Conservation (phyloP, 2,797 vertebrate species). For the Sylvilagus floridanus region DNA sequence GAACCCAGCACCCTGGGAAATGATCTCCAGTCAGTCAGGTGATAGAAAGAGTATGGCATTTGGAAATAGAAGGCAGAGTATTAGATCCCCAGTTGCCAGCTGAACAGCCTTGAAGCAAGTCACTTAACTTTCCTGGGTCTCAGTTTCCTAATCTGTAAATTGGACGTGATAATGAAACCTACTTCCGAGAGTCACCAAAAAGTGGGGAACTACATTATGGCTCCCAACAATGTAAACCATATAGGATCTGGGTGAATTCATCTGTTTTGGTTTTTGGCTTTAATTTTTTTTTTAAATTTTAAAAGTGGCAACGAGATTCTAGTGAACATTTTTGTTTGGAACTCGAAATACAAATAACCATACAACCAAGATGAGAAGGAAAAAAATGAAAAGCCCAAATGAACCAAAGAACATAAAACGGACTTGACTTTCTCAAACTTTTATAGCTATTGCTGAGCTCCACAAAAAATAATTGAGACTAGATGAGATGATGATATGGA, state of each 20-base stretch:
- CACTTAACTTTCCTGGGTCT: slow-evolving; percentile 18
- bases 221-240: not conserved
- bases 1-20: not conserved
- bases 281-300: not conserved
- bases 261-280: slow-evolving; percentile 20
- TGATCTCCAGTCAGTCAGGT: not conserved
- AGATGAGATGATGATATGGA: not conserved
- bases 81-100: not conserved
- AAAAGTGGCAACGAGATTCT: not conserved
- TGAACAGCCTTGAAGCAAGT: not conserved
- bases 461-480: slow-evolving; percentile 20
- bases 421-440: slow-evolving; percentile 43
- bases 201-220: not conserved
- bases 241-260: not conserved
- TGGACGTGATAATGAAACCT: not conserved
- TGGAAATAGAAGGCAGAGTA: not conserved
- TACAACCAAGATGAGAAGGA: slow-evolving; percentile 18
- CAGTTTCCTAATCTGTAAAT: slow-evolving; percentile 2
- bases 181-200: slow-evolving; percentile 6
- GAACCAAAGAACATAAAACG: slow-evolving; percentile 55
- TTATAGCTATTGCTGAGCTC: slow-evolving; percentile 55
- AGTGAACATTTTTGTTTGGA: slow-evolving; percentile 30
- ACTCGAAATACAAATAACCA: slow-evolving; percentile 38
- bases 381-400: not conserved
- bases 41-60: not conserved